These are phyloP conservation scores for Eulemur macaco DNA, from an alignment of 2,113 vertebrate genomes.

Conservation along the genomic window DNA sequence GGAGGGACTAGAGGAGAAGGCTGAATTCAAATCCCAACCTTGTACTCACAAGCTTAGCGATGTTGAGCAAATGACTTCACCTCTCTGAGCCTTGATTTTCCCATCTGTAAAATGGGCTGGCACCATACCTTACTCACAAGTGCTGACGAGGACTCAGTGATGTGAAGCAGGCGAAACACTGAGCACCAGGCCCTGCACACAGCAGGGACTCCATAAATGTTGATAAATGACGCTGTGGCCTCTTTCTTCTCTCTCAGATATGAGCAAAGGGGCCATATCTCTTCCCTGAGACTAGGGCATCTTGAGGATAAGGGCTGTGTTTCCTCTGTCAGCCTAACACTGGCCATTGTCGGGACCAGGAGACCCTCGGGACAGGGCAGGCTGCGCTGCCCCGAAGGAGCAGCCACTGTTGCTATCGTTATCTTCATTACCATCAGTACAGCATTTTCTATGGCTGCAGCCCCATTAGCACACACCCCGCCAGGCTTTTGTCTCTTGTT, in stretches of 20 bases:
- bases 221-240: too few relatives aligned
- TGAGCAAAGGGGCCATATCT: background rate
- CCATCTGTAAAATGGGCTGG: background rate
- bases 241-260: background rate
- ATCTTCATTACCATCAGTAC: background rate
- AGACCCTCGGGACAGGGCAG: background rate
- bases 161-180: background rate
- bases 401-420: background rate
- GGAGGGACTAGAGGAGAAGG: background rate
- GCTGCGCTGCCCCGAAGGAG: background rate
- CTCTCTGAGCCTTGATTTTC: background rate
- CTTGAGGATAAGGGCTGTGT: background rate
- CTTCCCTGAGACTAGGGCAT: background rate
- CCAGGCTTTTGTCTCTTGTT: background rate
- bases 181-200: background rate
- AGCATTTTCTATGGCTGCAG: background rate
- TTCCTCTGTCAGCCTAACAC: background rate
- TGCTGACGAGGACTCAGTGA: background rate
- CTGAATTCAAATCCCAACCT: background rate
- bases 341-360: background rate
- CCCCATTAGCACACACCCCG: background rate
- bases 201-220: background rate
- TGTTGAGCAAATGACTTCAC: background rate
- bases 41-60: background rate
- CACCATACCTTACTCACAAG: background rate